Conservation (phyloP, 2,888 invertebrate genomes). For the Orchestes rusci region DNA sequence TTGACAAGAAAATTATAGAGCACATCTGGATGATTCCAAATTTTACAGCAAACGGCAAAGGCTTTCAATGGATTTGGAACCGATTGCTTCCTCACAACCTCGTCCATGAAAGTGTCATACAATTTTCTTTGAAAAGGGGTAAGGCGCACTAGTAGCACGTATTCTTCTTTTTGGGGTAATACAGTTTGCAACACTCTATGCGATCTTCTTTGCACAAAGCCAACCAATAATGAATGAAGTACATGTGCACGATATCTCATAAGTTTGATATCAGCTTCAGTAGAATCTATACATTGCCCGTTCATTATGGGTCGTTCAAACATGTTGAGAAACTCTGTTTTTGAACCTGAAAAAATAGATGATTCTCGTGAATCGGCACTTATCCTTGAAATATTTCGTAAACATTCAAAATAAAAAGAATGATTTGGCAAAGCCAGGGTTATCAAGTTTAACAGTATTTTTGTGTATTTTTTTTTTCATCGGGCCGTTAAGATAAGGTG, state of each 20-base stretch:
- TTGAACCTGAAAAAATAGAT: constrained; percentile 48
- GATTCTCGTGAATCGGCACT: neutral
- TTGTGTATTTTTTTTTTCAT: neutral
- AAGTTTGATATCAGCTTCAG: constrained; percentile 84
- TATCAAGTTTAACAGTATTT: too few species aligned
- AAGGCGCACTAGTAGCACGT: constrained; percentile 82
- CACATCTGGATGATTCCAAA: constrained; percentile 94
- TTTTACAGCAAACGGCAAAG: constrained; percentile 97
- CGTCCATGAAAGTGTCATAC: constrained; percentile 91
- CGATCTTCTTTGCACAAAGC: constrained; percentile 90
- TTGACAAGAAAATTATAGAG: constrained; percentile 81
- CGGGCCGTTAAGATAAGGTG: too few species aligned
- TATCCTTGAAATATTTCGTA: neutral
- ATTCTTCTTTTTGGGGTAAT: constrained; percentile 91
- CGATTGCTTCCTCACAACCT: constrained; percentile 75
- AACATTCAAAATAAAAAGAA: neutral
- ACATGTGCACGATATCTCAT: constrained; percentile 96
- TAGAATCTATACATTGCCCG: constrained; percentile 96
- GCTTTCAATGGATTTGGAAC: constrained; percentile 95
- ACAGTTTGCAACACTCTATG: constrained; percentile 89
- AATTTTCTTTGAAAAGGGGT: constrained; percentile 83
- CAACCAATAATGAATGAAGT: constrained; percentile 85
- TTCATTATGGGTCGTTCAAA: constrained; percentile 98
- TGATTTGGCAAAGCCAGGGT: neutral
- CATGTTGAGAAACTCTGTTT: constrained; percentile 97